Conservation (phyloP, 2,797 vertebrate species). For the Sciaenops ocellatus region DNA sequence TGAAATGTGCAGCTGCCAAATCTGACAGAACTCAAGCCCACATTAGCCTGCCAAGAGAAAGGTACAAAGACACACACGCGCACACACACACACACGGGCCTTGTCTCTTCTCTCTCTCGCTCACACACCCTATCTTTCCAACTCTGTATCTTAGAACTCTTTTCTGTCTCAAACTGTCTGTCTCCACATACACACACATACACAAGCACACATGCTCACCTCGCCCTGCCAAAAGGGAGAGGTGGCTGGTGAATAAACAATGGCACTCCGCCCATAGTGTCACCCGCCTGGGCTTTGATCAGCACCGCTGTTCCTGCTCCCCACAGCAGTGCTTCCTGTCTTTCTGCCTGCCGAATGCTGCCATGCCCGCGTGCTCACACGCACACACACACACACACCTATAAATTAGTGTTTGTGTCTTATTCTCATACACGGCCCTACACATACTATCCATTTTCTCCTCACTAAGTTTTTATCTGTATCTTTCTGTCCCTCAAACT, state of each 20-base stretch:
- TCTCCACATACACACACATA: conserved; percentile 58
- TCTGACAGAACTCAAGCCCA: conserved; percentile 79
- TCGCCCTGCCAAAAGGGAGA: conserved; percentile 83
- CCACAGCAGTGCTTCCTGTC: conserved; percentile 81
- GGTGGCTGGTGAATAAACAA: conserved; percentile 86
- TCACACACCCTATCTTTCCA: conserved; percentile 57
- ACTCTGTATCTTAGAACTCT: conserved; percentile 72
- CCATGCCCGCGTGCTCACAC: conserved; percentile 17
- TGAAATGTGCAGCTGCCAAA: conserved; percentile 80
- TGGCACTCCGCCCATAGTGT: conserved; percentile 84
- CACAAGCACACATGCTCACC: conserved; percentile 76
- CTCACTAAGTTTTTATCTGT: conserved; percentile 66
- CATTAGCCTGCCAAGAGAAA: conserved; percentile 81
- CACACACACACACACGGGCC: conserved; percentile 49
- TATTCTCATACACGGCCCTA: conserved; percentile 46
- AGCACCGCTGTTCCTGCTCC: conserved; percentile 79
- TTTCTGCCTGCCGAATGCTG: conserved; percentile 72
- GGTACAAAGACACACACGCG: conserved; percentile 66
- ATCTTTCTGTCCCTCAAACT: conserved; percentile 62
- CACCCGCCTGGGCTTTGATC: conserved; percentile 85
- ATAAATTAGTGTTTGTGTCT: conserved; percentile 60
- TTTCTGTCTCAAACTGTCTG: conserved; percentile 67
- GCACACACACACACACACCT: conserved; percentile 41
- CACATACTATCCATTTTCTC: conserved; percentile 54
- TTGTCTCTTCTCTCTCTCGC: conserved; percentile 48